Conservation (phyloP, 2,797 vertebrate genomes). For the Siniperca undulata region DNA sequence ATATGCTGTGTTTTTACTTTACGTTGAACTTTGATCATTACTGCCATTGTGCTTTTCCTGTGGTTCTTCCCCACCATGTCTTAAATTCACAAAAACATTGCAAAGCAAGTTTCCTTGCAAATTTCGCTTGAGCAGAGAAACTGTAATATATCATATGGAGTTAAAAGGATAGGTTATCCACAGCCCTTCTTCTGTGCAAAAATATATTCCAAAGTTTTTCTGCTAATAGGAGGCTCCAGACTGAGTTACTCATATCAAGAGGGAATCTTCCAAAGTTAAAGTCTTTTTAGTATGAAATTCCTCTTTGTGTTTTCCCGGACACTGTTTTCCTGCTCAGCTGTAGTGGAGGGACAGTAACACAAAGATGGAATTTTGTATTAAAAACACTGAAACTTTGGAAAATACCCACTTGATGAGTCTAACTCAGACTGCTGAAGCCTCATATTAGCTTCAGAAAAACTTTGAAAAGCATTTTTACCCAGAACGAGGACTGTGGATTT, state of each 20-base stretch:
- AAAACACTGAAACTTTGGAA: not conserved
- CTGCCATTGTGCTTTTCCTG: conserved; percentile 26
- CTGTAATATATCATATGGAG: not conserved
- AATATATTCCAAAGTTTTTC: not conserved
- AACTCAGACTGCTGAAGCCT: not conserved
- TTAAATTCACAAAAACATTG: conserved; percentile 25
- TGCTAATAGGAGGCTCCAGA: not conserved
- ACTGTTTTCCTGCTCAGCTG: not conserved
- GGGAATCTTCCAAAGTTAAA: not conserved
- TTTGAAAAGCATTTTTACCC: not conserved
- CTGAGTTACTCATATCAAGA: not conserved
- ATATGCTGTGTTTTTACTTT: not conserved
- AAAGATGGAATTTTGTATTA: not conserved
- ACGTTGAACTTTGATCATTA: conserved; percentile 12
- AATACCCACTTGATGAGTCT: not conserved
- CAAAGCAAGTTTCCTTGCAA: conserved; percentile 22
- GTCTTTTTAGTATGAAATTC: not conserved
- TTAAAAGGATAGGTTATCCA: not conserved
- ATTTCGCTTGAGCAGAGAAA: not conserved
- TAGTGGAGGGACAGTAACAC: not conserved
- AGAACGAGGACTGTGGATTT: not conserved
- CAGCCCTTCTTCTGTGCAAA: not conserved
- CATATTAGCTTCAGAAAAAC: not conserved
- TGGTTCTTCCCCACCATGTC: not conserved
- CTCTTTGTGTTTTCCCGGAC: not conserved